Evolutionary conservation across 2,113 vertebrate species (phyloP).

Genomic region (Climacteris rufus): DNA sequence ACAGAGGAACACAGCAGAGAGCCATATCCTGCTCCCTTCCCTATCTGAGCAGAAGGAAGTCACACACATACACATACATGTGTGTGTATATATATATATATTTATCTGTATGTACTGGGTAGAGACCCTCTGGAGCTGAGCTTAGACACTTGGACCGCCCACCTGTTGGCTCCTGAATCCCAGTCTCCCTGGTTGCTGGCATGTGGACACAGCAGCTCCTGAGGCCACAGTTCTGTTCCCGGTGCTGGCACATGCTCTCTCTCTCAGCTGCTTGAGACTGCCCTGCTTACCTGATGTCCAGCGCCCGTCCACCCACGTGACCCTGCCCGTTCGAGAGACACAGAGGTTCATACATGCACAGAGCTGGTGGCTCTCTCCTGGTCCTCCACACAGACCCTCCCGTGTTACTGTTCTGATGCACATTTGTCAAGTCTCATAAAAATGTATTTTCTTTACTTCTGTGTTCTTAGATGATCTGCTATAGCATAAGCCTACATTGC

Average conservation of each 20-base stretch:
- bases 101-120: too few species aligned
- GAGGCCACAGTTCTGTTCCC: not conserved
- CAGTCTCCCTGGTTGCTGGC: not conserved
- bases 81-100: accelerated
- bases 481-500: not conserved
- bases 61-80: accelerated
- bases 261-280: not conserved
- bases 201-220: not conserved
- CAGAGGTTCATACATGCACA: accelerated
- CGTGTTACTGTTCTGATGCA: not conserved
- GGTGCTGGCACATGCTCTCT: not conserved
- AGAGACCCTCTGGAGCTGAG: not conserved
- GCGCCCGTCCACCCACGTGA: accelerated
- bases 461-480: not conserved
- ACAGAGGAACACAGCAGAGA: not conserved
- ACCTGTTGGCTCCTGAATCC: not conserved
- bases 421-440: not conserved
- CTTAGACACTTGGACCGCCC: not conserved
- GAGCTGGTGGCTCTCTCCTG: not conserved
- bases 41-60: not conserved
- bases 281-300: not conserved
- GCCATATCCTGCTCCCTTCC: not conserved
- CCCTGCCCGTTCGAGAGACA: not conserved
- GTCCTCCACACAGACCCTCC: not conserved
- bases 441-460: not conserved